These are phyloP conservation scores for Thomomys bottae DNA, from an alignment of 2,113 vertebrate genomes.

Conservation along the genomic window DNA sequence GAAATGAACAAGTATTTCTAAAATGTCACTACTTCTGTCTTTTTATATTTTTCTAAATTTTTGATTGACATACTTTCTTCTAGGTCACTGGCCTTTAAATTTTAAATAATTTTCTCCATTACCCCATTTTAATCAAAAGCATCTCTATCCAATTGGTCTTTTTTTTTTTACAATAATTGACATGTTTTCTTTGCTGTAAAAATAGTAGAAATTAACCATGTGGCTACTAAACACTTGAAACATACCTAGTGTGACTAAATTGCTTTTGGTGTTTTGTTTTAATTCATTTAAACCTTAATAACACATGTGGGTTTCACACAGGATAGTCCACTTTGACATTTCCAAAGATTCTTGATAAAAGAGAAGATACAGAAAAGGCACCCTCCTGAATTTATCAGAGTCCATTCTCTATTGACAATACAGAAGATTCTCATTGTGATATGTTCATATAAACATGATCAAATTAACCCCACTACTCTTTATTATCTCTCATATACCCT, in stretches of 20 bases:
- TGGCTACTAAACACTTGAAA: not conserved
- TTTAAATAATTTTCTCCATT: not conserved
- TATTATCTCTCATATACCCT: too few species aligned
- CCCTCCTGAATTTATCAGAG: not conserved
- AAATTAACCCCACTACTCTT: too few species aligned
- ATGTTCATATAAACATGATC: too few species aligned
- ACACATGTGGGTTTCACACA: not conserved
- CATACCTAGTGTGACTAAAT: not conserved
- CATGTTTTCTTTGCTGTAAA: not conserved
- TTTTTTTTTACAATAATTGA: not conserved
- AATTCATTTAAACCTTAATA: constrained; percentile 1
- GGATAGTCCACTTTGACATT: not conserved
- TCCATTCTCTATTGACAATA: too few species aligned
- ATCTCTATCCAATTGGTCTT: not conserved
- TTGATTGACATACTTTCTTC: not conserved
- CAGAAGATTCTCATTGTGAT: too few species aligned
- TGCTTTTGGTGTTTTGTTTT: not conserved
- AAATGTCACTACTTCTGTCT: not conserved
- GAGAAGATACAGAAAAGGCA: not conserved
- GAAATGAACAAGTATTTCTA: not conserved
- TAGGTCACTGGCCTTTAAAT: not conserved
- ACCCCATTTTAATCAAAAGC: not conserved
- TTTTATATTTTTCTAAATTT: not conserved
- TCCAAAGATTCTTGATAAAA: not conserved
- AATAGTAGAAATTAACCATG: not conserved